Percentiles rank a stretch among this genome's conserved stretches.
Conservation (phyloP, 2,888 invertebrate genomes). For the Drosophila mulleri region DNA sequence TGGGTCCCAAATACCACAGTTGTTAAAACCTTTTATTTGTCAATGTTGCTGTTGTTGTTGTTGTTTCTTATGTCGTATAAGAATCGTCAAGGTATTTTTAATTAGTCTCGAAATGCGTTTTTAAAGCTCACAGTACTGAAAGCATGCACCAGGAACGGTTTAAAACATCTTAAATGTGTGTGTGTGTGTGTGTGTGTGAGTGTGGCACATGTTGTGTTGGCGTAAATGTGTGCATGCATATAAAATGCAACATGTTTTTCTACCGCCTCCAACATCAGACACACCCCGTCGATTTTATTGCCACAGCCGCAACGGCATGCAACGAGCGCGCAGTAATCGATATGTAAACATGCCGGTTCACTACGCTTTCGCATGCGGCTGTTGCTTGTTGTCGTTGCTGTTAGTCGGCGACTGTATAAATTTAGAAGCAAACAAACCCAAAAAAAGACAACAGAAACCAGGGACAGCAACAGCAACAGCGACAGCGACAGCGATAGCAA, state of each 20-base stretch:
- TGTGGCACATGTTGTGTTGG: constrained; percentile 14
- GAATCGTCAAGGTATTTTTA: constrained; percentile 69
- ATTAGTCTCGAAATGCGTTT: constrained; percentile 63
- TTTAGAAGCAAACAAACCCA: constrained; percentile 65
- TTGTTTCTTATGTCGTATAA: constrained; percentile 18
- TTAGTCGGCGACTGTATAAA: constrained; percentile 61
- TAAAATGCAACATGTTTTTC: constrained; percentile 70
- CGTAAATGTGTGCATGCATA: constrained; percentile 18
- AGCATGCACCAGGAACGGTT: constrained; percentile 23
- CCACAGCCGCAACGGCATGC: constrained; percentile 25
- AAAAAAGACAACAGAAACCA: constrained; percentile 19
- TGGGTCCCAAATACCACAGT: constrained; percentile 35
- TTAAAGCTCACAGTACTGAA: constrained; percentile 37
- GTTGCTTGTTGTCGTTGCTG: constrained; percentile 16
- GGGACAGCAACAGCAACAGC: constrained; percentile 32
- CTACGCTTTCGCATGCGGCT: constrained; percentile 20
- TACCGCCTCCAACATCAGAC: constrained; percentile 23
- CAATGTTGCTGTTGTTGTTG: neutral
- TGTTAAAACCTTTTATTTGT: constrained; percentile 65
- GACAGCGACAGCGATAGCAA: constrained; percentile 47
- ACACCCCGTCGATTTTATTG: constrained; percentile 61
- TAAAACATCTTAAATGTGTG: constrained; percentile 17
- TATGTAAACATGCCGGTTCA: constrained; percentile 75
- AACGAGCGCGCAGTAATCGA: constrained; percentile 63
- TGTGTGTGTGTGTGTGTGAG: neutral